Percentiles rank a stretch among this genome's conserved stretches.
These are phyloP conservation scores for Bubo blakistoni DNA, from an alignment of 2,113 vertebrate species.

Conservation along the genomic window DNA sequence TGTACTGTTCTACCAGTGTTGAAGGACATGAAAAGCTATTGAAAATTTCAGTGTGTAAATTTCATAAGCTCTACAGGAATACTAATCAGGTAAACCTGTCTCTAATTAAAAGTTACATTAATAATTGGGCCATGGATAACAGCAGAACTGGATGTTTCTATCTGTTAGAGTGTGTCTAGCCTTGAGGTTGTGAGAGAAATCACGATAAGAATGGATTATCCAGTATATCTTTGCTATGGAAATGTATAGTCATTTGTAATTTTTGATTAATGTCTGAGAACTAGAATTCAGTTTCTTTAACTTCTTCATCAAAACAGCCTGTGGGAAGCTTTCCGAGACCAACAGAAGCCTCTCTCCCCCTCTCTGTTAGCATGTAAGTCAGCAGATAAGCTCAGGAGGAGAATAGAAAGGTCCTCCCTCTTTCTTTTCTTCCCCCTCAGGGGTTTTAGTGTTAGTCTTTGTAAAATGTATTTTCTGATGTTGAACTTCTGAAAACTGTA, in stretches of 20 bases:
- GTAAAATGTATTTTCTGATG: slow-evolving; percentile 39
- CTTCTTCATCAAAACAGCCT: slow-evolving; percentile 57
- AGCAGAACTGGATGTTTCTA: background rate
- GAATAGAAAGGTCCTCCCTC: slow-evolving; percentile 10
- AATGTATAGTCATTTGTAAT: slow-evolving; percentile 26
- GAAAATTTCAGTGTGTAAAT: background rate
- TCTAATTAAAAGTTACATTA: background rate
- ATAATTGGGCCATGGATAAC: background rate
- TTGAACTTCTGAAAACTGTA: slow-evolving; percentile 36
- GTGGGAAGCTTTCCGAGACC: slow-evolving; percentile 36
- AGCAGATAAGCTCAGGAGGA: slow-evolving; percentile 38
- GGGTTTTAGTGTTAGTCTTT: slow-evolving; percentile 27
- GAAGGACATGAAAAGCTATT: background rate
- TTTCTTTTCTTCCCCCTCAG: background rate
- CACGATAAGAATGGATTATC: slow-evolving; percentile 19
- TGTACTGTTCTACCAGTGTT: background rate
- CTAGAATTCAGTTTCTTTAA: no score
- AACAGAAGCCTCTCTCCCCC: background rate
- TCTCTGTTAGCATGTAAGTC: background rate
- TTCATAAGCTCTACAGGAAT: background rate
- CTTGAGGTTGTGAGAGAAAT: slow-evolving; percentile 5
- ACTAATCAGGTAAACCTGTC: background rate
- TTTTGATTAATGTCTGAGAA: no score
- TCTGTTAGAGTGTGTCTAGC: background rate
- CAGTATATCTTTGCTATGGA: slow-evolving; percentile 50